These are phyloP conservation scores for Platerodrilus igneus DNA, from an alignment of 2,888 invertebrate species.

Conservation along the genomic window DNA sequence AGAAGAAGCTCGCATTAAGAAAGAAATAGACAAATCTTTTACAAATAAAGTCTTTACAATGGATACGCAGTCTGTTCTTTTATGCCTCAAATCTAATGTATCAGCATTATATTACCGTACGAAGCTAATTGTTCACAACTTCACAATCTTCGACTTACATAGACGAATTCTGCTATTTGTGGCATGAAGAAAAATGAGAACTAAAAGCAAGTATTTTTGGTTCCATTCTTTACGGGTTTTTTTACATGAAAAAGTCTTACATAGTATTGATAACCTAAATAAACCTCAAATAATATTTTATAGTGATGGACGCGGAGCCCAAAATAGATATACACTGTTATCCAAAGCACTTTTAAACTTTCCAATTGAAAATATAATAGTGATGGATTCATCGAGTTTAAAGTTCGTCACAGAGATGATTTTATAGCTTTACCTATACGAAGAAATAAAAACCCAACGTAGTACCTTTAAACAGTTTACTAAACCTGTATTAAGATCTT, in stretches of 20 bases:
- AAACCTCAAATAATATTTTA: conserved; percentile 1
- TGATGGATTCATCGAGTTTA: not conserved
- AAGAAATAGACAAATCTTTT: too few species aligned
- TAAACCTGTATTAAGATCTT: too few species aligned
- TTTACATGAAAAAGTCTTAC: conserved; percentile 7
- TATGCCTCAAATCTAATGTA: conserved; percentile 19
- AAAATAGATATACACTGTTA: not conserved
- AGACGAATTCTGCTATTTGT: conserved; percentile 10
- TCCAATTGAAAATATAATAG: not conserved
- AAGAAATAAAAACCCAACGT: conserved; percentile 1
- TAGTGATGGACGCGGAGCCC: conserved; percentile 2
- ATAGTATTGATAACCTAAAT: not conserved
- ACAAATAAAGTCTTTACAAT: conserved; percentile 16
- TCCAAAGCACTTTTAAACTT: conserved; percentile 7
- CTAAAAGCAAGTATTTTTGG: conserved; percentile 17
- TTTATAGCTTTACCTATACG: not conserved
- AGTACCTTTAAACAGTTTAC: not conserved
- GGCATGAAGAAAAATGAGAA: conserved; percentile 21
- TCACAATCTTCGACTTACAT: conserved; percentile 8
- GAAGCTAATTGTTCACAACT: conserved; percentile 17
- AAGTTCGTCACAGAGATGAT: not conserved
- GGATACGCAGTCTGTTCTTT: conserved; percentile 20
- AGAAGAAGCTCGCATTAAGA: too few species aligned
- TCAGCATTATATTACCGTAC: conserved; percentile 14
- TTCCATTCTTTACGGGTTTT: conserved; percentile 13